These are phyloP conservation scores for Acrobasis suavella DNA, from an alignment of 2,888 invertebrate genomes.

Conservation along the genomic window DNA sequence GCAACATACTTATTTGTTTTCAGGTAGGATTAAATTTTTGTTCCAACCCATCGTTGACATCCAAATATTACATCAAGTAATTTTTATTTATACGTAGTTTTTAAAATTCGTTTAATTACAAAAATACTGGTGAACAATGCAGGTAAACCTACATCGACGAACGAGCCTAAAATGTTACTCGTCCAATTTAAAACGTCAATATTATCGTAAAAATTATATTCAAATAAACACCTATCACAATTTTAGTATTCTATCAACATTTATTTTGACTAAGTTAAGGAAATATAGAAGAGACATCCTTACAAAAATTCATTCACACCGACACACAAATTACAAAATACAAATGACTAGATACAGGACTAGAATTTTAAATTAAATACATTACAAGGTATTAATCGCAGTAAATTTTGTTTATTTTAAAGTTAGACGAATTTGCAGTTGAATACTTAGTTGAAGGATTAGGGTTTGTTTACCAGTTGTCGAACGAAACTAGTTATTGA, in stretches of 20 bases:
- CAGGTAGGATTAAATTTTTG: neutral
- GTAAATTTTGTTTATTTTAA: neutral
- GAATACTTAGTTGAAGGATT: neutral
- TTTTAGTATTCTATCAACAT: constrained; percentile 58
- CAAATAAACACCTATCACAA: constrained; percentile 66
- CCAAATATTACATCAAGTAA: constrained; percentile 4
- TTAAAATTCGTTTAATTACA: constrained; percentile 46
- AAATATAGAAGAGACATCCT: constrained; percentile 16
- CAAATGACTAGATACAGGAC: constrained; percentile 16
- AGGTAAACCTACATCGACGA: constrained; percentile 53
- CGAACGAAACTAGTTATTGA: neutral
- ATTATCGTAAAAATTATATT: constrained; percentile 43
- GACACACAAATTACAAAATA: constrained; percentile 7
- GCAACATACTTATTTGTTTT: neutral
- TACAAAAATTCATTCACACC: constrained; percentile 2
- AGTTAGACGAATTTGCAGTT: constrained; percentile 3
- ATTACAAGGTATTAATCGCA: neutral
- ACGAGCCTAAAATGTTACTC: constrained; percentile 31
- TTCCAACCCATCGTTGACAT: neutral
- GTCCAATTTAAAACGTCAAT: constrained; percentile 34
- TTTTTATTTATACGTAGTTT: constrained; percentile 23
- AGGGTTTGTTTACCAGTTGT: neutral
- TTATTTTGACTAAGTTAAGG: constrained; percentile 46
- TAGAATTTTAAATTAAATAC: constrained; percentile 15
- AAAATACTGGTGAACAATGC: constrained; percentile 58